Evolutionary conservation across 1,140 invertebrate genomes (phyloP).

Genomic region (Pogonomyrmex barbatus): DNA sequence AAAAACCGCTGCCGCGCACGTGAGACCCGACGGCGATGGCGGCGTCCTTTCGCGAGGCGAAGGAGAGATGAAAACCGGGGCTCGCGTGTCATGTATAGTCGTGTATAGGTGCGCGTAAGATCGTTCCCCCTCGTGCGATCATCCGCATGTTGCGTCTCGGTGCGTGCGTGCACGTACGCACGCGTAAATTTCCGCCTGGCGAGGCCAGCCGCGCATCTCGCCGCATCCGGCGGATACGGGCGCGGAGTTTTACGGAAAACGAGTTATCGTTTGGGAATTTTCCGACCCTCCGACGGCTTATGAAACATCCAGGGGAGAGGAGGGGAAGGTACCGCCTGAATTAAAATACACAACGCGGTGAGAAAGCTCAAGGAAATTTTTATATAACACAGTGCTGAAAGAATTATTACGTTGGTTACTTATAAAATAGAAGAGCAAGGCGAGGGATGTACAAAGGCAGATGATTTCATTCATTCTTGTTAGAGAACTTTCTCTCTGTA

Average conservation of each 20-base stretch:
- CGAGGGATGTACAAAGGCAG: slow-evolving; percentile 8
- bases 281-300: slow-evolving; percentile 5
- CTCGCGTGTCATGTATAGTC: background rate
- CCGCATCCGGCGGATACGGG: slow-evolving; percentile 17
- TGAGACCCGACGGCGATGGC: slow-evolving; percentile 25
- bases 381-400: background rate
- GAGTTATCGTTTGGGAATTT: slow-evolving; percentile 38
- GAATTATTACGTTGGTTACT: slow-evolving; percentile 26
- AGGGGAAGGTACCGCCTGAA: background rate
- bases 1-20: slow-evolving; percentile 57
- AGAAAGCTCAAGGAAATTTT: slow-evolving; percentile 43
- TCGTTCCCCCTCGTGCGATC: background rate
- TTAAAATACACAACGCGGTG: slow-evolving; percentile 11
- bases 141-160: background rate
- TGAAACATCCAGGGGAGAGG: background rate
- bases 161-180: slow-evolving; percentile 5
- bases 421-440: background rate
- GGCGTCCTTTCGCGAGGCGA: slow-evolving; percentile 15
- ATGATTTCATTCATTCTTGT: slow-evolving; percentile 10
- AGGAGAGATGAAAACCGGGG: background rate
- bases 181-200: slow-evolving; percentile 42
- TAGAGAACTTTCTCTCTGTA: background rate
- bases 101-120: background rate
- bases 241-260: slow-evolving; percentile 38
- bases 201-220: background rate